Base-by-base conservation (phyloP, 2,888 invertebrate species). In the Ophion ellenae region DNA sequence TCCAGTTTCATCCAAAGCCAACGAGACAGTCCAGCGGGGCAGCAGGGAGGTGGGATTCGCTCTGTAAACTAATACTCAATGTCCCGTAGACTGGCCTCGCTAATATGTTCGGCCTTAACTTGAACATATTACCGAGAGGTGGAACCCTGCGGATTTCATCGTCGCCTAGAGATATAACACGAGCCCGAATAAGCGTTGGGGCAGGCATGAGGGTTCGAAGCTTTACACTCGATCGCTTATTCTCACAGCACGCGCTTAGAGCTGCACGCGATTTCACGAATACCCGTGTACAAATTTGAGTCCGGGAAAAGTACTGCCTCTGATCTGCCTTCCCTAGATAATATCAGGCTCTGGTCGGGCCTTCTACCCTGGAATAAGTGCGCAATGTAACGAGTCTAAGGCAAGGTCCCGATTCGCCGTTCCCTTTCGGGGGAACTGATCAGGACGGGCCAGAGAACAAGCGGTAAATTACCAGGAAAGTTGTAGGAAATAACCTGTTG, bases 201-300 rank as follows among this genome's bases (percentile, higher is more conserved):
- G 6, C 57, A 64, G 11, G 28, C 36, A 74, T 59, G 28, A 70
- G 77, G 83, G 81, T 53, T 84, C 81, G 81, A 81, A 77, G 61
- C 70, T 69, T 57, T 28, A 74, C 66, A 80, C 76, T 76, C 83
- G 86, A 81, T 84, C 83, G 83, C 71, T 86, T 86, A 86, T 86
- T 86, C 86, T 86, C 86, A 78, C 86, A 86, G 86, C 86, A 83
- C 84, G 86, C 78, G 76, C 24, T 81, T 71, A 61, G 67, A 81
- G 70, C 71, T 84, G 53, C 17, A 17, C 78, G 45, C 47, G 81
- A 69, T 59, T 83, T 61, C 47, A 28, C 45, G 47, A 24, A 24
- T 1, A 24, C 24, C 24, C 24, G 24, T 24, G 24, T 24, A 24
- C 1, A 24, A 24, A 24, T 24, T 24, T 24, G 24, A 24, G 24